Base-by-base conservation (phyloP, 2,797 vertebrate species). In the Smutsia gigantea region DNA sequence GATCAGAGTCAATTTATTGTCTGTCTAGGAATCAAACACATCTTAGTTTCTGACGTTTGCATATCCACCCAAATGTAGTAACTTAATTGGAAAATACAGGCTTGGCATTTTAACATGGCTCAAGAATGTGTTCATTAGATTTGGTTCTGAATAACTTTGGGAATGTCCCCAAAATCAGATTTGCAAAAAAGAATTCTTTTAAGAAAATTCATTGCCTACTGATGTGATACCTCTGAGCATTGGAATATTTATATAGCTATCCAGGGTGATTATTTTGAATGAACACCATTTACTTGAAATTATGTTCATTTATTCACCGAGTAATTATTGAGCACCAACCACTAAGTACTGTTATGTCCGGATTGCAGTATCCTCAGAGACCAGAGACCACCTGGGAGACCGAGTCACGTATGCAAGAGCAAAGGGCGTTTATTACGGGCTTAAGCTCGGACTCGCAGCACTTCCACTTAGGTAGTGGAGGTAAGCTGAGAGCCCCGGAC, bases 101-200 rank as follows among this genome's bases (percentile, higher is more conserved):
- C 71, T 90, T 93, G 49, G 51, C 63, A 68, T 90, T 87, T 96
- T 83, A 96, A 77, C 83, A 51, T 75, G 57, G 42, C 13, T 81
- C 55, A 53, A 85, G 53, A 63, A 84, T 53, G 39, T 91, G 25
- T 90, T 78, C 27, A 87, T 95, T 14, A 92, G 75, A 83, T 55
- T 77, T 88, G 72, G 29, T 66, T 95, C n/a, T 77, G 27, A 74
- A 55, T 84, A 69, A 61, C 66, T 85, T 96, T 91, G 37, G 71
- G n/a, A 34, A 79, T 55, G 10, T n/a, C 57, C 17, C 31, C 23
- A 71, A 94, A 87, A 25, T 64, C 53, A 85, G 77, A 59, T 51
- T 39, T 87, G 27, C 72, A 94, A 75, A 64, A 82, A 68, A 94
- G 18, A 87, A 71, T 59, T 77, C 39, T 84, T 90, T 93, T 92